Percentiles rank a stretch among this genome's conserved stretches.
These are phyloP conservation scores for Raja brachyura DNA, from an alignment of 2,113 vertebrate species.

Conservation along the genomic window DNA sequence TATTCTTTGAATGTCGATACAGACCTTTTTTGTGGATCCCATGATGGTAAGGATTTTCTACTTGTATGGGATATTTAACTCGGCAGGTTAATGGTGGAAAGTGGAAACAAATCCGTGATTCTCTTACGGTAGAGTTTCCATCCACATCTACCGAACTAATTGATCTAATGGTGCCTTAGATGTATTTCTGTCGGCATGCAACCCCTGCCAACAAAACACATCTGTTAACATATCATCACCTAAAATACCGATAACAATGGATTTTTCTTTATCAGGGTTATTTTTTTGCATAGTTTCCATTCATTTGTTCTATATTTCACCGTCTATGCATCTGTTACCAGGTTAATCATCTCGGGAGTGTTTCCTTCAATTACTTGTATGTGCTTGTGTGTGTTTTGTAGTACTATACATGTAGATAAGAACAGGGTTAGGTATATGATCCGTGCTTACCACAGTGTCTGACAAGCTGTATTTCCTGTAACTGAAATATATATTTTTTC, in stretches of 20 bases:
- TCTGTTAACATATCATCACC: not conserved
- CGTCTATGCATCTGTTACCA: too few species aligned
- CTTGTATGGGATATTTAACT: not conserved
- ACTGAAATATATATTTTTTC: not conserved
- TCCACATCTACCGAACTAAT: not conserved
- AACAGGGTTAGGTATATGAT: not conserved
- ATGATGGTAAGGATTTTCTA: not conserved
- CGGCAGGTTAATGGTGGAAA: too few species aligned
- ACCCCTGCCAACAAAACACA: not conserved
- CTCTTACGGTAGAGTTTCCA: not conserved
- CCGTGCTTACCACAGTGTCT: not conserved
- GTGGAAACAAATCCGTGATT: not conserved
- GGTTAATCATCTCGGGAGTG: not conserved
- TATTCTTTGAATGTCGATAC: not conserved
- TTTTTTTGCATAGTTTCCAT: too few species aligned
- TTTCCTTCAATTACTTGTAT: not conserved
- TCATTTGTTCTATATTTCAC: too few species aligned
- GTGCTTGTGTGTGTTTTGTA: not conserved
- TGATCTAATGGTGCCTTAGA: not conserved
- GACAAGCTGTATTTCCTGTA: not conserved
- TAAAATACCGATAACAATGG: too few species aligned
- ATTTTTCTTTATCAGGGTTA: too few species aligned
- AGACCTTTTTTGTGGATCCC: not conserved
- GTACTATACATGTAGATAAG: not conserved
- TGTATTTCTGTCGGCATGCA: not conserved